Conservation (phyloP, 1,140 invertebrate genomes). For the Lepeophtheirus salmonis region DNA sequence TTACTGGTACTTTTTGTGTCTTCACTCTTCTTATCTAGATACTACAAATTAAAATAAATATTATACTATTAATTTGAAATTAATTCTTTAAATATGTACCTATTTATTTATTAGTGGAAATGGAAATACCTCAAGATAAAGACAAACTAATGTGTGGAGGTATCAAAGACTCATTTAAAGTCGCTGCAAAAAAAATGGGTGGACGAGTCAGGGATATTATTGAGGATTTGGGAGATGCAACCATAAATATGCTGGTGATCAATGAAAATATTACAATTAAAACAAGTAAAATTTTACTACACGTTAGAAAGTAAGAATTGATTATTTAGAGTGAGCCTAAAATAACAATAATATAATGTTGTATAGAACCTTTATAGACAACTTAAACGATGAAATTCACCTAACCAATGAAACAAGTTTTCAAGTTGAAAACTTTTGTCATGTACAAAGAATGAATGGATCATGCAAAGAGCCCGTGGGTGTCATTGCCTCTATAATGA, state of each 20-base stretch:
- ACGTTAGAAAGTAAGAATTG: neutral
- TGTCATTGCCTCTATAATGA: neutral
- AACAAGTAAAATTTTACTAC: neutral
- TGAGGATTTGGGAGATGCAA: neutral
- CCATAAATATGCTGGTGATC: neutral
- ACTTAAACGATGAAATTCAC: neutral
- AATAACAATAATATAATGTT: neutral
- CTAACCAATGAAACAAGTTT: neutral
- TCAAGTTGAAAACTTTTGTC: neutral
- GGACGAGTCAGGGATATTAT: neutral
- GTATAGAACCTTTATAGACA: neutral
- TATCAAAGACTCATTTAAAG: neutral
- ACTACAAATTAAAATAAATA: neutral
- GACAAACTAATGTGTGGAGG: neutral
- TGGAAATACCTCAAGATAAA: neutral
- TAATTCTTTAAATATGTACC: neutral
- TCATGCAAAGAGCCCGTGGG: neutral
- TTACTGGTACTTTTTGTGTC: too few species aligned
- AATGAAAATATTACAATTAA: neutral
- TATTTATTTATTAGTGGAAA: neutral
- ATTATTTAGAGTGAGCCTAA: neutral
- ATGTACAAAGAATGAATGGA: neutral
- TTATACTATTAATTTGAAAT: neutral
- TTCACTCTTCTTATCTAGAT: too few species aligned
- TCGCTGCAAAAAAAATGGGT: neutral